These are phyloP conservation scores for Acronicta psi DNA, from an alignment of 2,888 invertebrate species.

Conservation along the genomic window DNA sequence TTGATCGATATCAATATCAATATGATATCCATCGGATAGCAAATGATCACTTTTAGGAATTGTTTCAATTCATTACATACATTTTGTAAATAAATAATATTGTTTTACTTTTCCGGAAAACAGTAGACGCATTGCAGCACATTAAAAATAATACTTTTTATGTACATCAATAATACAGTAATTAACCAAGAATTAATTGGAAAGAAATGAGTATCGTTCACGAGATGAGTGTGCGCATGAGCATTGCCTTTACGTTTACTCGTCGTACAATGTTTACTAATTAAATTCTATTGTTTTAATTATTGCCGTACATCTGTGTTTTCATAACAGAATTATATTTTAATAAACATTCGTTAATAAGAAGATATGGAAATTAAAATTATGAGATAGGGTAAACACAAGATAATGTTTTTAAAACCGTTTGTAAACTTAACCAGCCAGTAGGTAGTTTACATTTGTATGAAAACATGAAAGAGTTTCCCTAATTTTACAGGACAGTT, in stretches of 20 bases:
- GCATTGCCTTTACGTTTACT: not conserved
- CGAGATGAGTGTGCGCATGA: not conserved
- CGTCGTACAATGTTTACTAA: not conserved
- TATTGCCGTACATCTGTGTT: not conserved
- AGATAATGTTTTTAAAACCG: not conserved
- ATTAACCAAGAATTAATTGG: not conserved
- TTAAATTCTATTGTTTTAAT: slow-evolving; percentile 9
- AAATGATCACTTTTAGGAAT: too few species aligned
- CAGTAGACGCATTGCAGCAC: too few species aligned
- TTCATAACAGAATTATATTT: slow-evolving; percentile 4
- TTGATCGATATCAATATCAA: too few species aligned
- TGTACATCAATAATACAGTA: too few species aligned
- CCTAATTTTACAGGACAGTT: too few species aligned
- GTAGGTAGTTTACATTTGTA: too few species aligned
- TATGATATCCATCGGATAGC: too few species aligned
- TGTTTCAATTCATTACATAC: too few species aligned
- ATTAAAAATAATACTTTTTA: too few species aligned
- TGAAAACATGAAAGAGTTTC: too few species aligned
- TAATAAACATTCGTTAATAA: slow-evolving; percentile 2
- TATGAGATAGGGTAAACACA: not conserved
- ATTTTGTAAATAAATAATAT: too few species aligned
- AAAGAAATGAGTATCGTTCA: not conserved
- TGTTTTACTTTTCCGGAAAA: too few species aligned
- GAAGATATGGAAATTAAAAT: not conserved
- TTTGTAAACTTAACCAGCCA: not conserved